Conservation (phyloP, 2,797 vertebrate genomes). For the Delichon dasypus region DNA sequence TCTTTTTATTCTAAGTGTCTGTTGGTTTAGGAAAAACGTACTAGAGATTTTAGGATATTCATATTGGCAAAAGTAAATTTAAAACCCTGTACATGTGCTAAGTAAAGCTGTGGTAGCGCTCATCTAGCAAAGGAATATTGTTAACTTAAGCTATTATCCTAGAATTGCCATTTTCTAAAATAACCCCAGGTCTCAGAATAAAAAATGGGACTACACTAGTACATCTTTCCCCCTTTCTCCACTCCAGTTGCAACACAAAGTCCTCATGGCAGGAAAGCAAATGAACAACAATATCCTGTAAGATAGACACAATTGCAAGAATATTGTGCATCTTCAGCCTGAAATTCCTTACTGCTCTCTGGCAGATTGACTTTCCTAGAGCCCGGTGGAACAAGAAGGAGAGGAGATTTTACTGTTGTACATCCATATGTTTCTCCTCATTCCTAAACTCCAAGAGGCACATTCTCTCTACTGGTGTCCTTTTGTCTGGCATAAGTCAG, state of each 20-base stretch:
- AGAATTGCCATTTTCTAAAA: neutral
- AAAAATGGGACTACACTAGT: neutral
- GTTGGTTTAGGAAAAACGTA: neutral
- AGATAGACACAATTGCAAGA: neutral
- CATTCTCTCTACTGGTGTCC: neutral
- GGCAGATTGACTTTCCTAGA: neutral
- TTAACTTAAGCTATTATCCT: neutral
- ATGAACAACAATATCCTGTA: neutral
- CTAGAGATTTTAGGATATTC: neutral
- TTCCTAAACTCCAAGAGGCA: neutral
- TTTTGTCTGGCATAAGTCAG: neutral
- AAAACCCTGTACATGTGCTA: neutral
- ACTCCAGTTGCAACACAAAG: neutral
- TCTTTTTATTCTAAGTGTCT: neutral
- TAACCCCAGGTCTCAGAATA: neutral
- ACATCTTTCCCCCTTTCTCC: neutral
- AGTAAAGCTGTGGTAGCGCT: neutral
- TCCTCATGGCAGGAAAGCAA: neutral
- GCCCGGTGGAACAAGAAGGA: neutral
- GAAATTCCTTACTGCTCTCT: neutral
- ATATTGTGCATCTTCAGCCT: neutral
- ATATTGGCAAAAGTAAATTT: neutral
- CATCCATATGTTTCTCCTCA: neutral
- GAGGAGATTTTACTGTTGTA: neutral
- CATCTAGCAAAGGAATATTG: neutral